Percentiles rank a stretch among this genome's conserved stretches.
These are phyloP conservation scores for Hipparchia semele DNA, from an alignment of 2,888 invertebrate species.

Conservation along the genomic window DNA sequence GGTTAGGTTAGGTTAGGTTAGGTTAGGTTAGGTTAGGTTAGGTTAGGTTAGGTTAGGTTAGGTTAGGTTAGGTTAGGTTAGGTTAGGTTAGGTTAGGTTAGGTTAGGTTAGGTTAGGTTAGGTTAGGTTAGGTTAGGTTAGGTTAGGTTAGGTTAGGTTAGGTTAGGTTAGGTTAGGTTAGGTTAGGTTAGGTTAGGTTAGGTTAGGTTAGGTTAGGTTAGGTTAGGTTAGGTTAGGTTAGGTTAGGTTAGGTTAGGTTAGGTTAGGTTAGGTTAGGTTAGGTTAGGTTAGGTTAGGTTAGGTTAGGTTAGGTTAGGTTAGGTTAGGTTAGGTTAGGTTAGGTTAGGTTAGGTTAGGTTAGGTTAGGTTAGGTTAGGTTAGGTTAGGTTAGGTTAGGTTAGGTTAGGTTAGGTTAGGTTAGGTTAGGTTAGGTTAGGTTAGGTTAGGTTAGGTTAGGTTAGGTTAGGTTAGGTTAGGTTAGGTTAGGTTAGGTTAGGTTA, in stretches of 20 bases:
- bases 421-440: slow-evolving; percentile 10
- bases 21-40: slow-evolving; percentile 15
- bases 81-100: slow-evolving; percentile 7
- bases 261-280: slow-evolving; percentile 10
- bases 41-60: slow-evolving; percentile 3
- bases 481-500: slow-evolving; percentile 10
- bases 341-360: slow-evolving; percentile 35
- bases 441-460: slow-evolving; percentile 10
- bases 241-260: slow-evolving; percentile 10
- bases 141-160: slow-evolving; percentile 40
- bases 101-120: slow-evolving; percentile 39
- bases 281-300: slow-evolving; percentile 10
- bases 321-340: slow-evolving; percentile 10
- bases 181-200: slow-evolving; percentile 10
- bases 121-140: slow-evolving; percentile 40
- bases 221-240: slow-evolving; percentile 10
- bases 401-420: slow-evolving; percentile 10
- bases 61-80: slow-evolving; percentile 10
- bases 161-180: slow-evolving; percentile 36
- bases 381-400: slow-evolving; percentile 10
- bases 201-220: slow-evolving; percentile 9
- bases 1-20: slow-evolving; percentile 16
- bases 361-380: slow-evolving; percentile 37
- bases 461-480: slow-evolving; percentile 10
- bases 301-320: slow-evolving; percentile 10